Evolutionary conservation across 2,113 vertebrate species (phyloP).

Genomic region (Podilymbus podiceps): DNA sequence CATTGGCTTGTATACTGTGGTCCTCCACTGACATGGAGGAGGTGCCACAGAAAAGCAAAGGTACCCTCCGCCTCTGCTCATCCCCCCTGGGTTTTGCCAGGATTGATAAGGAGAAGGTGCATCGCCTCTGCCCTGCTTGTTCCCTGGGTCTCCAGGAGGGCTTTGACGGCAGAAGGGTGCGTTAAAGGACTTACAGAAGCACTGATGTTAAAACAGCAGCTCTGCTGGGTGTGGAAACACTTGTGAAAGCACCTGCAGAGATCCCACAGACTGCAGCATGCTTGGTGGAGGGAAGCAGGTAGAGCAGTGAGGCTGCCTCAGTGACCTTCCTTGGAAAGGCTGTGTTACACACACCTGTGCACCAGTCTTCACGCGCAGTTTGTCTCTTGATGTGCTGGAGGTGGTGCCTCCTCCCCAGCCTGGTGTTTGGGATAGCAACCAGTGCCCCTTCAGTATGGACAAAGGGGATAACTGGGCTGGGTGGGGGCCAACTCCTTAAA

Average conservation of each 20-base stretch:
- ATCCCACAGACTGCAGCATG: rapidly evolving
- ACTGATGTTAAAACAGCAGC: background rate
- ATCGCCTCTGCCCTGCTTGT: background rate
- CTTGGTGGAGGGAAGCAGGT: background rate
- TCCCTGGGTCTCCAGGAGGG: background rate
- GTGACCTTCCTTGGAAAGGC: background rate
- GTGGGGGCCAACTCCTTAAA: background rate
- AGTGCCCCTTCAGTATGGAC: background rate
- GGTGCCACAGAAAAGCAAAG: rapidly evolving
- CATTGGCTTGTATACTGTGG: background rate
- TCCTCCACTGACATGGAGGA: background rate
- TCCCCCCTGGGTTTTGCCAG: background rate
- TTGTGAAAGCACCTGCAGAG: background rate
- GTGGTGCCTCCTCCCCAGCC: background rate
- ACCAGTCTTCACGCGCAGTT: background rate
- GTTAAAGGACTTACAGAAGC: background rate
- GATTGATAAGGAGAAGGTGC: background rate
- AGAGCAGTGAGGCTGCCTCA: background rate
- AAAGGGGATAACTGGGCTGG: background rate
- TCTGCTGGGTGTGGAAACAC: background rate
- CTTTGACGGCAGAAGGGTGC: background rate
- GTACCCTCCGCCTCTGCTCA: background rate
- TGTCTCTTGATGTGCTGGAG: background rate
- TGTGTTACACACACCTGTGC: background rate
- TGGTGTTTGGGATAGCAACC: background rate